Conservation (phyloP, 1,140 invertebrate genomes). For the Leptinotarsa texana region DNA sequence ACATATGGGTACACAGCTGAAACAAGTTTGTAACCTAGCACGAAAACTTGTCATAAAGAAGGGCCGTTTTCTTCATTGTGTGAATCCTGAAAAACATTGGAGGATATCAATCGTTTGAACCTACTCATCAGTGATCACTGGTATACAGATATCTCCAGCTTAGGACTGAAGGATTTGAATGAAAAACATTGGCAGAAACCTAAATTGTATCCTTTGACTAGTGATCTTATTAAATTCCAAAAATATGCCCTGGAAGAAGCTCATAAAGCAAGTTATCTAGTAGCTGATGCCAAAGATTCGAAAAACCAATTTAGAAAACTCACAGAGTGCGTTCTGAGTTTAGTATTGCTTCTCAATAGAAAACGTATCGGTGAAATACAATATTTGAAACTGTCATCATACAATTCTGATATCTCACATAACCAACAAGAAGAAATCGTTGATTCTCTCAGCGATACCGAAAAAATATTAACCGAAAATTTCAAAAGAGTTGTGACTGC, state of each 20-base stretch:
- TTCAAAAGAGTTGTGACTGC: not conserved
- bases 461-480: not conserved
- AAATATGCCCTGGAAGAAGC: slow-evolving; percentile 8
- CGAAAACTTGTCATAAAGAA: slow-evolving; percentile 37
- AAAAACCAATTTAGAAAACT: not conserved
- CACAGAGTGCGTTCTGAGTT: not conserved
- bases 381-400: not conserved
- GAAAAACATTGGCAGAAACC: slow-evolving; percentile 38
- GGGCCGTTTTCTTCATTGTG: slow-evolving; percentile 15
- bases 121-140: slow-evolving; percentile 36
- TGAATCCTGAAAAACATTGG: slow-evolving; percentile 30
- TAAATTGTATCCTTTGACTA: slow-evolving; percentile 33
- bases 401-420: slow-evolving; percentile 21
- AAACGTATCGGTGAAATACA: not conserved
- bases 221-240: slow-evolving; percentile 36
- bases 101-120: slow-evolving; percentile 26
- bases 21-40: slow-evolving; percentile 33
- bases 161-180: slow-evolving; percentile 41
- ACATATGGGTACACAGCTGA: slow-evolving; percentile 36
- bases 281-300: not conserved
- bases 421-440: slow-evolving; percentile 31
- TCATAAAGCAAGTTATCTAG: not conserved
- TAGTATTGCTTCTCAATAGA: not conserved
- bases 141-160: slow-evolving; percentile 37
- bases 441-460: slow-evolving; percentile 23